phyloP scores from a whole-genome alignment of 2,797 vertebrate species.

The Aldrovandia affinis region DNA sequence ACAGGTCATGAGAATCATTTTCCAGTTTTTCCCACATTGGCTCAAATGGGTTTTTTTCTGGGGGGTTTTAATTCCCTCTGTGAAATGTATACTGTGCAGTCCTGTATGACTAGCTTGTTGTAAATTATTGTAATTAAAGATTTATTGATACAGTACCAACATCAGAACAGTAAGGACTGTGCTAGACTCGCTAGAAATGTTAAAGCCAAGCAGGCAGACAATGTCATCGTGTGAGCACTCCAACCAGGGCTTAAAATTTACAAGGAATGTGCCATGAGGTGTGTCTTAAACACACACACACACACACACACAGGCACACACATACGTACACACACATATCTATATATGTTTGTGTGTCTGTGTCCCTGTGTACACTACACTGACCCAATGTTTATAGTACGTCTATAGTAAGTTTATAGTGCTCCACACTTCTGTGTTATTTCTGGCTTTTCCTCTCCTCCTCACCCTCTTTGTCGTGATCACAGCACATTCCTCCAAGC shows the following conservation, averaged over 20 bases:
- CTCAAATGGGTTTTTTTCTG: too few species aligned
- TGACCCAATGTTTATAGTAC: too few species aligned
- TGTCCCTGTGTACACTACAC: too few species aligned
- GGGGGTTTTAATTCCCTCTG: background rate
- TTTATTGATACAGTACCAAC: background rate
- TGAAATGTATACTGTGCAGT: background rate
- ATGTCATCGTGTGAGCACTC: background rate
- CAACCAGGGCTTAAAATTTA: conserved; percentile 6
- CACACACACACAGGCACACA: too few species aligned
- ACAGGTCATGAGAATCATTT: too few species aligned
- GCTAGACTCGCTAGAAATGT: background rate
- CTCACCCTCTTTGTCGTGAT: conserved; percentile 34
- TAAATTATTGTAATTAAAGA: background rate
- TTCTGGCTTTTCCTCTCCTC: conserved; percentile 49
- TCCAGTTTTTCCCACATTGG: too few species aligned
- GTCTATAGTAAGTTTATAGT: too few species aligned
- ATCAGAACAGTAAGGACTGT: background rate
- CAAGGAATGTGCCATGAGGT: conserved; percentile 21
- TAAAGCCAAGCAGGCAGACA: background rate
- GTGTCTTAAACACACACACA: too few species aligned
- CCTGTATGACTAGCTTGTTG: background rate
- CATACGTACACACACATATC: too few species aligned
- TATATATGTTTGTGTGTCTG: too few species aligned
- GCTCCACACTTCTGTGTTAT: conserved; percentile 48
- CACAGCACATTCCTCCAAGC: conserved; percentile 47